Evolutionary conservation across 2,888 invertebrate species (phyloP).

Genomic region (Venustoraphidia nigricollis): DNA sequence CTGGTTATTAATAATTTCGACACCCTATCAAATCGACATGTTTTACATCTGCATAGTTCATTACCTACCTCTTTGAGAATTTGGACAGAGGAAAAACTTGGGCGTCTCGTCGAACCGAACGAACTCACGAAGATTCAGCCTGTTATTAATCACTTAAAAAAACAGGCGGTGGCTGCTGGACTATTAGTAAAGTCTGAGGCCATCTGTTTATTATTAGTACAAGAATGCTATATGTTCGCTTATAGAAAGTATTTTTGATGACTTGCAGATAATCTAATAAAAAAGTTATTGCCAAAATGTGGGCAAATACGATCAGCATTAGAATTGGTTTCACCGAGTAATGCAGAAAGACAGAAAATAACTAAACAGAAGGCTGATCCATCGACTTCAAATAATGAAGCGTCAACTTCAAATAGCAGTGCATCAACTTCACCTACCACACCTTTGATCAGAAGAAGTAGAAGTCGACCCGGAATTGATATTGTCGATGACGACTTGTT

Average conservation of each 20-base stretch:
- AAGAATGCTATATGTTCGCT: not conserved
- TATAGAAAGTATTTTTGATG: not conserved
- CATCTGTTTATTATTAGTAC: constrained; percentile 3
- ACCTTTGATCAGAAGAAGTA: constrained; percentile 23
- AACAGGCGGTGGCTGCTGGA: too few relatives aligned
- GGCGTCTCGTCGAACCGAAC: too few relatives aligned
- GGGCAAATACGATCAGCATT: constrained; percentile 69
- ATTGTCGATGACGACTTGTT: constrained; percentile 58
- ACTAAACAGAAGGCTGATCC: constrained; percentile 9
- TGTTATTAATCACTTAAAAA: too few relatives aligned
- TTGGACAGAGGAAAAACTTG: too few relatives aligned
- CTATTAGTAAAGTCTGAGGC: too few relatives aligned
- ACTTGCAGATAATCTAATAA: constrained; percentile 34
- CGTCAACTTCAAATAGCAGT: not conserved
- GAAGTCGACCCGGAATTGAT: constrained; percentile 33
- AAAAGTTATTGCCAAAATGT: constrained; percentile 50
- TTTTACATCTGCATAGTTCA: too few relatives aligned
- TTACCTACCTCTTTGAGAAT: too few relatives aligned
- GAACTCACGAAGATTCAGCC: too few relatives aligned
- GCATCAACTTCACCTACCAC: not conserved
- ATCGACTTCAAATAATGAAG: constrained; percentile 10
- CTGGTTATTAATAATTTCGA: too few relatives aligned
- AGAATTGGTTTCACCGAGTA: constrained; percentile 57
- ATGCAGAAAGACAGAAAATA: constrained; percentile 45
- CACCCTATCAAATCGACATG: too few relatives aligned